Conservation (phyloP, 2,797 vertebrate species). For the Myotis vivesi region DNA sequence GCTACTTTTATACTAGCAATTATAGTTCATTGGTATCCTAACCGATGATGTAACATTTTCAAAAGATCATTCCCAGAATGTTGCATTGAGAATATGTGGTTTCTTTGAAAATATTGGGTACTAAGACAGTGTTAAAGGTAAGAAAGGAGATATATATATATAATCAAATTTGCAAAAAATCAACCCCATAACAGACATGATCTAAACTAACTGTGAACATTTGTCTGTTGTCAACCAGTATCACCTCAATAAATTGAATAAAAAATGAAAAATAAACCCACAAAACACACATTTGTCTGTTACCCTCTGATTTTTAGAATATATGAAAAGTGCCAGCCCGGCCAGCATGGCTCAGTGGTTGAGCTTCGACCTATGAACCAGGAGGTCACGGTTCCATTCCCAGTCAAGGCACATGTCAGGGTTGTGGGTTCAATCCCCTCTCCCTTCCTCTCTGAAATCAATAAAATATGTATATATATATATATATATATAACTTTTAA, state of each 20-base stretch:
- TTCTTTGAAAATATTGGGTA: constrained; percentile 14
- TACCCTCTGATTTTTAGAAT: background rate
- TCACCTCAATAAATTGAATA: background rate
- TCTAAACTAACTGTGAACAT: background rate
- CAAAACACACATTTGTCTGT: background rate
- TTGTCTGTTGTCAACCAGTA: background rate
- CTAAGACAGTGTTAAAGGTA: background rate
- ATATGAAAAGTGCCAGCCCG: background rate
- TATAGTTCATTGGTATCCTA: background rate
- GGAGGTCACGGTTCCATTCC: too few relatives aligned
- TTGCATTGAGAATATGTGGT: background rate
- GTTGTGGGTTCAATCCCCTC: too few relatives aligned
- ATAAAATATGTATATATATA: too few relatives aligned
- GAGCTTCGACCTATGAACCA: too few relatives aligned
- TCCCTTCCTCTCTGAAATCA: too few relatives aligned
- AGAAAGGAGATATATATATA: background rate
- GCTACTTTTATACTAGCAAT: background rate
- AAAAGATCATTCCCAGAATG: background rate
- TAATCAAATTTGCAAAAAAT: background rate
- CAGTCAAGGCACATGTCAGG: too few relatives aligned
- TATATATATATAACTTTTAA: too few relatives aligned
- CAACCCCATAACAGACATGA: background rate
- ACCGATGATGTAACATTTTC: background rate
- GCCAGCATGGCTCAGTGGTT: too few relatives aligned
- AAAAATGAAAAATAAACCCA: background rate